Percentiles rank a stretch among this genome's conserved stretches.
Evolutionary conservation across 2,797 vertebrate species (phyloP).

Genomic region (Sebastes melanostomus): DNA sequence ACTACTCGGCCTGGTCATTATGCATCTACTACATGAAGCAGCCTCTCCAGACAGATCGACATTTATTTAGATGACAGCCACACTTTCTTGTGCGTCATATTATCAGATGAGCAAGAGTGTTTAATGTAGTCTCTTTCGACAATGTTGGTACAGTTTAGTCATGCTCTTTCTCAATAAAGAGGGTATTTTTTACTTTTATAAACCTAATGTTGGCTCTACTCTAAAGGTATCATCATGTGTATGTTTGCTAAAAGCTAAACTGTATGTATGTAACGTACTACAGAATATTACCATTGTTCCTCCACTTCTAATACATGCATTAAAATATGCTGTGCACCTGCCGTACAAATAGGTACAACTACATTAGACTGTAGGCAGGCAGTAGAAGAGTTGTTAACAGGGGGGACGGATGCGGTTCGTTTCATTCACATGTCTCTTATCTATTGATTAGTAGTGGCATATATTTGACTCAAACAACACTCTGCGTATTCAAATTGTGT

Average conservation of each 20-base stretch:
- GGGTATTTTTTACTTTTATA: neutral
- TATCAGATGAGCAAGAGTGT: neutral
- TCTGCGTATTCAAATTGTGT: neutral
- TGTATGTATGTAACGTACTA: no score
- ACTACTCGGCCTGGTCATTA: slow-evolving; percentile 1
- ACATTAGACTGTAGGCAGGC: neutral
- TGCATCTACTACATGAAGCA: slow-evolving; percentile 20
- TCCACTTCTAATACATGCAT: neutral
- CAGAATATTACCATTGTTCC: neutral
- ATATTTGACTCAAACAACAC: neutral
- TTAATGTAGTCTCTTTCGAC: neutral
- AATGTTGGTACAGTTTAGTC: neutral
- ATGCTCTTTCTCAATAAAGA: neutral
- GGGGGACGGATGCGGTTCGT: neutral
- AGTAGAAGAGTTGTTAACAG: neutral
- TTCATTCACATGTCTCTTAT: neutral
- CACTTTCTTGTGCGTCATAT: neutral
- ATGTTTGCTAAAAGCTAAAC: neutral
- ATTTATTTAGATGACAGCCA: slow-evolving; percentile 13
- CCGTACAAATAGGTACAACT: neutral
- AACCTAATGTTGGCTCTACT: neutral
- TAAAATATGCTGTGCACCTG: neutral
- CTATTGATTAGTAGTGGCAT: neutral
- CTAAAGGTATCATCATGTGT: neutral
- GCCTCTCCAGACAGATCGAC: neutral